Evolutionary conservation across 2,113 vertebrate species (phyloP).

Genomic region (Coracopsis vasa): DNA sequence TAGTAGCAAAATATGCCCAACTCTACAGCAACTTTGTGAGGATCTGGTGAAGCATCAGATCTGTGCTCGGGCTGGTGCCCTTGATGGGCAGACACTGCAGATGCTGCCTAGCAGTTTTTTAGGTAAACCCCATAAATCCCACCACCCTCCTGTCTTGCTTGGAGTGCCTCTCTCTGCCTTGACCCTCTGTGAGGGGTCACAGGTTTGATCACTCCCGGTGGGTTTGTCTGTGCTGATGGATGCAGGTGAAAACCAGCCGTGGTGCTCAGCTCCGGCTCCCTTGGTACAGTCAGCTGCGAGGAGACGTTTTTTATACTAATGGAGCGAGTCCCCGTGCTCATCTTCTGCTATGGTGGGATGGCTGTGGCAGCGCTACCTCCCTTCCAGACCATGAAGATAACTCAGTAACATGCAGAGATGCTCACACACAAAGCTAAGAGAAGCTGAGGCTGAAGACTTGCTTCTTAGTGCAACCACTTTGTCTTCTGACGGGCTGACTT

Average conservation of each 20-base stretch:
- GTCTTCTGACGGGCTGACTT: not conserved
- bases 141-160: accelerated
- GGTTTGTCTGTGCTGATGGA: not conserved
- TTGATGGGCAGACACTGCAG: too few species aligned
- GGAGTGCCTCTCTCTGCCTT: not conserved
- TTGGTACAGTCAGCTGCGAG: not conserved
- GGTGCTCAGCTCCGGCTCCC: not conserved
- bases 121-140: not conserved
- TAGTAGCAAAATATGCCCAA: not conserved
- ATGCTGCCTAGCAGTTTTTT: not conserved
- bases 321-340: accelerated
- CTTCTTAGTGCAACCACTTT: not conserved
- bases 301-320: accelerated
- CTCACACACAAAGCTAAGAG: not conserved
- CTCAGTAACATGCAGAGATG: accelerated
- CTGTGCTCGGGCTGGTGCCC: not conserved
- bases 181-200: not conserved
- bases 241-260: not conserved
- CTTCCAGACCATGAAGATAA: not conserved
- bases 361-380: accelerated
- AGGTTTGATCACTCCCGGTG: not conserved
- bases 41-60: not conserved
- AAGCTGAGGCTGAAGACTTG: not conserved
- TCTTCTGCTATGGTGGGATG: not conserved
- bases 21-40: not conserved